These are phyloP conservation scores for Hydrocynus forskahlii DNA, from an alignment of 2,797 vertebrate genomes.

Conservation along the genomic window DNA sequence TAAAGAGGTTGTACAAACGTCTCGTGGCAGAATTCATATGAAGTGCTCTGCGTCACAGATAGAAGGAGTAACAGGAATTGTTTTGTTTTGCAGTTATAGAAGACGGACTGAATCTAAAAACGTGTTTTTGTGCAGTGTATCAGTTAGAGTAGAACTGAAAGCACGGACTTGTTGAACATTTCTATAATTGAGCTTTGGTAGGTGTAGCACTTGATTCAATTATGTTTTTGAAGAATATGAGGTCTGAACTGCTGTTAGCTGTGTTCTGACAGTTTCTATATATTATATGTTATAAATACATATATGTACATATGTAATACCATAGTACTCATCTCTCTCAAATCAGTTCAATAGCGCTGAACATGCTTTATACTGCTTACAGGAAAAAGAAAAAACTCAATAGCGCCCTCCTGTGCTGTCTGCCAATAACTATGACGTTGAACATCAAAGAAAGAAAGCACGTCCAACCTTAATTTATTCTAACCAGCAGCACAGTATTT, in stretches of 20 bases:
- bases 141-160: too few species aligned
- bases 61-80: too few species aligned
- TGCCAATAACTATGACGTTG: background rate
- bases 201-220: background rate
- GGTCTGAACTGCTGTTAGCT: background rate
- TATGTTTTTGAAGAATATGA: too few species aligned
- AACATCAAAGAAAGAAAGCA: background rate
- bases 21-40: too few species aligned
- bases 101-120: background rate
- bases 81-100: too few species aligned
- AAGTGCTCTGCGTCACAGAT: too few species aligned
- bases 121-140: too few species aligned
- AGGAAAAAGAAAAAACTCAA: background rate
- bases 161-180: background rate
- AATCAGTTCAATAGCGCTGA: background rate
- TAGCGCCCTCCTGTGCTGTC: conserved; percentile 27
- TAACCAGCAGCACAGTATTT: too few species aligned
- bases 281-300: too few species aligned
- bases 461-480: background rate
- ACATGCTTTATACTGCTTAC: background rate
- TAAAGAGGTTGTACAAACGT: too few species aligned
- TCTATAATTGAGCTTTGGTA: background rate
- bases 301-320: too few species aligned
- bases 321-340: background rate
- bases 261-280: background rate